Base-by-base conservation (phyloP, 2,888 invertebrate genomes). In the Ashinkailepas kermadecensis region DNA sequence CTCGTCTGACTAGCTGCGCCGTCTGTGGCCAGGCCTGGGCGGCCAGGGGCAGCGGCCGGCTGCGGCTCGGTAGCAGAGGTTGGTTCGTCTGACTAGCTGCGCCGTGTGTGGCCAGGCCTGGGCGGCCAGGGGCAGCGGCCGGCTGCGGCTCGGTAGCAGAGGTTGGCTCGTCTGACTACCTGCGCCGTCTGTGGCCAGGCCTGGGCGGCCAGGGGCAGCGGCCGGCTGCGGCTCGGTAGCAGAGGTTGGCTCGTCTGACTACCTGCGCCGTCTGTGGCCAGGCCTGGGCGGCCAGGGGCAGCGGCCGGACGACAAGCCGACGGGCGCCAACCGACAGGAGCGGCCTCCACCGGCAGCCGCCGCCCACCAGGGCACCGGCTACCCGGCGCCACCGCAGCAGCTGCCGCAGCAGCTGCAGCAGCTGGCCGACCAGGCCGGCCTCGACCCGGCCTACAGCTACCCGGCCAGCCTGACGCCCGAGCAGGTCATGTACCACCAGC, bases 261-360 rank as follows among this genome's bases (percentile, higher is more conserved):
- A 4, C 39, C 39, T 4, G 39, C 39, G 39, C 39, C 4, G 39
- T 39, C 39, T 39, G 39, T 8, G 21, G 15, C 12, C 74, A 74
- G 74, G 74, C 21, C 74, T 74, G 56, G 74, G 74, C 54, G 21
- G 74, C 21, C 74, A 74, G 74, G 56, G 70, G 39, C 70, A n/a
- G 39, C 70, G 39, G 70, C 70, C 25, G 7, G 39, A 54, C 54
- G 70, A 70, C 7, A 70, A 70, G 70, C 13, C 39, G 4, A 12
- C 39, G 3, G 15, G 59, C 59, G 15, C 59, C 59, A 59, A 15
- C 59, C 1, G 59, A 59, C 59, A 59, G 15, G 12, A 59, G 59
- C 59, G 15, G 59, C 59, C 1, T 2, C 12, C 11, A 39, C 70
- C 23, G 4, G 15, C 54, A 12, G 10, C 74, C 12, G 0, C 56